These are phyloP conservation scores for Sapayoa aenigma DNA, from an alignment of 2,113 vertebrate genomes.

Conservation along the genomic window DNA sequence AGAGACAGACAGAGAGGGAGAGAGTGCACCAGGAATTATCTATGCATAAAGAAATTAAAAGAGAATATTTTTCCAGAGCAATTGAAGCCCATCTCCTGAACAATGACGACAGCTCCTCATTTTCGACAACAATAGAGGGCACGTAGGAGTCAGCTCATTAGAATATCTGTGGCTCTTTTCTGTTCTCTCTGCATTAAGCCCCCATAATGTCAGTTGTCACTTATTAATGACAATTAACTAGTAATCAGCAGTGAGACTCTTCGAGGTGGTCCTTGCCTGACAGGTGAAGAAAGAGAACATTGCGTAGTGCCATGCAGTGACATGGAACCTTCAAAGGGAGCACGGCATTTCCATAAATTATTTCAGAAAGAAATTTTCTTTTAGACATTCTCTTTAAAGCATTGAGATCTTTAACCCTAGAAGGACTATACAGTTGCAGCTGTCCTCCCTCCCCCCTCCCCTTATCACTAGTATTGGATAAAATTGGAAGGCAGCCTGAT, in stretches of 20 bases:
- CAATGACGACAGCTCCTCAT: conserved; percentile 85
- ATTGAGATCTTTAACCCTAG: conserved; percentile 82
- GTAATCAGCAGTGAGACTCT: conserved; percentile 84
- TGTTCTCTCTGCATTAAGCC: conserved; percentile 84
- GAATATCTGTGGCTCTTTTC: conserved; percentile 85
- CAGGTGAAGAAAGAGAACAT: conserved; percentile 84
- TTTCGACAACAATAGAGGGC: conserved; percentile 85
- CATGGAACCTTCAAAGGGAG: conserved; percentile 82
- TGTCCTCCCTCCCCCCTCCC: conserved; percentile 18
- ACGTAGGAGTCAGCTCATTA: conserved; percentile 87
- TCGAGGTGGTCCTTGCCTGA: conserved; percentile 83
- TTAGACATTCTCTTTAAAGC: conserved; percentile 78
- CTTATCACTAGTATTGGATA: conserved; percentile 32
- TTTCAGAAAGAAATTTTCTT: conserved; percentile 80
- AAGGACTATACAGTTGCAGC: conserved; percentile 64
- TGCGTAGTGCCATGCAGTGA: conserved; percentile 77
- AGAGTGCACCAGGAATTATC: conserved; percentile 75
- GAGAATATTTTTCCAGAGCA: conserved; percentile 78
- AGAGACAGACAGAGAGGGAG: conserved; percentile 58
- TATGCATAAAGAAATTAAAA: conserved; percentile 83
- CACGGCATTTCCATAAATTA: conserved; percentile 84
- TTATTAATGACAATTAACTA: conserved; percentile 91
- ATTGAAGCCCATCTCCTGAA: conserved; percentile 83
- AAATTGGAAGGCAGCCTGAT: background rate
- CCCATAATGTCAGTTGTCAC: conserved; percentile 88